A percentile compares a stretch with the other conserved stretches of the same genome.
These are phyloP conservation scores for Oreotrochilus melanogaster DNA, from an alignment of 2,113 vertebrate species.

Conservation along the genomic window DNA sequence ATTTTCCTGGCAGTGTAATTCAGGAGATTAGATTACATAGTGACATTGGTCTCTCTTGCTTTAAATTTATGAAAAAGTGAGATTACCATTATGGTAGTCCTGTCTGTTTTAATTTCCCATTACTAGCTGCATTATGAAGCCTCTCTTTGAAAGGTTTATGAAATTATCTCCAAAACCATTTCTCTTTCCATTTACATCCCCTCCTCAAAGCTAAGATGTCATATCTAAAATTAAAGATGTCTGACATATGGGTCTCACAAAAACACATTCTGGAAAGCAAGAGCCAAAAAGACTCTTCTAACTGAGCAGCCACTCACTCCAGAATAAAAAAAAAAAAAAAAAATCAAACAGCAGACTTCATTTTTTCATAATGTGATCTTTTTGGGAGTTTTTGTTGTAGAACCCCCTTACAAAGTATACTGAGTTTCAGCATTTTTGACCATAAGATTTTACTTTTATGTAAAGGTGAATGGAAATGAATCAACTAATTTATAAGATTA, in stretches of 20 bases:
- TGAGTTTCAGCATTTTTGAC: neutral
- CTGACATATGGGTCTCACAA: neutral
- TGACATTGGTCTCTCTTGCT: neutral
- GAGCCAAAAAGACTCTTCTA: neutral
- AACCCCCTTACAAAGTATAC: neutral
- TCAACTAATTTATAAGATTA: neutral
- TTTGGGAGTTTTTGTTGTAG: neutral
- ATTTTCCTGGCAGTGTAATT: neutral
- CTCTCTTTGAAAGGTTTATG: neutral
- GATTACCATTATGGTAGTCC: neutral
- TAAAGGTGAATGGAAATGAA: neutral
- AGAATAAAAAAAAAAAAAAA: neutral
- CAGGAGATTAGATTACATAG: neutral
- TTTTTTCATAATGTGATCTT: neutral
- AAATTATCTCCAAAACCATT: conserved; percentile 4
- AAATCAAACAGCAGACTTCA: neutral
- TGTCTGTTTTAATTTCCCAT: neutral
- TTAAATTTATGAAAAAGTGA: neutral
- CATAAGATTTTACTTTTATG: neutral
- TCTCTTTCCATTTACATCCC: neutral
- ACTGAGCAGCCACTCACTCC: neutral
- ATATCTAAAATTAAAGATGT: neutral
- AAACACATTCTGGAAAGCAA: neutral
- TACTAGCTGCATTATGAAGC: neutral
- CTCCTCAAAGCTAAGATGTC: neutral